Conservation (phyloP, 2,888 invertebrate genomes). For the Diogma glabrata region DNA sequence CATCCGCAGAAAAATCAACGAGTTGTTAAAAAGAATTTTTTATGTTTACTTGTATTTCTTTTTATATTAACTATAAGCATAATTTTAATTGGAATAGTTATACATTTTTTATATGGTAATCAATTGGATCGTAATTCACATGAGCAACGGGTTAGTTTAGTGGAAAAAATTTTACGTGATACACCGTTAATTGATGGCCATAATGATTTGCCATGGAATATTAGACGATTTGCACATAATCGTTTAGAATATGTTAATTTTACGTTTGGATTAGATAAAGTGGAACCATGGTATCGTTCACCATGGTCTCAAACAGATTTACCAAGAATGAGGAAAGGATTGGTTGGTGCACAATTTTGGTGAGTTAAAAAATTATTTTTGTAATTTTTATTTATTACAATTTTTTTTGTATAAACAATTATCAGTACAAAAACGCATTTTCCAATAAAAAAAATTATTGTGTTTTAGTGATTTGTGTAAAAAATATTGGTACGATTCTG, state of each 20-base stretch:
- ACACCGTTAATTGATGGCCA: slow-evolving; percentile 51
- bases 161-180: slow-evolving; percentile 32
- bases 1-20: slow-evolving; percentile 13
- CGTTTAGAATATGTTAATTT: slow-evolving; percentile 43
- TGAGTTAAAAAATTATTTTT: slow-evolving; percentile 23
- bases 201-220: slow-evolving; percentile 83
- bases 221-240: slow-evolving; percentile 77
- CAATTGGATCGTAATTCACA: slow-evolving; percentile 30
- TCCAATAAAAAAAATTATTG: too few species aligned
- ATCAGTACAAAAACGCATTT: too few species aligned
- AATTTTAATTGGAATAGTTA: slow-evolving; percentile 28
- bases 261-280: slow-evolving; percentile 30
- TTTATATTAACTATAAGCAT: slow-evolving; percentile 24
- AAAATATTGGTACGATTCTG: too few species aligned
- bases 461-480: too few species aligned
- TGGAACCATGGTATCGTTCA: slow-evolving; percentile 72
- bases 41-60: not conserved
- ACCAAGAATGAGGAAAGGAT: slow-evolving; percentile 66
- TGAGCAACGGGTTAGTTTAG: slow-evolving; percentile 36
- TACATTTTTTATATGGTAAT: slow-evolving; percentile 28
- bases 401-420: too few species aligned
- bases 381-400: too few species aligned
- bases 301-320: slow-evolving; percentile 92
- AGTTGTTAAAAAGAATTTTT: not conserved
- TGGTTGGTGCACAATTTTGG: slow-evolving; percentile 87